These are phyloP conservation scores for Folsomia candida DNA, from an alignment of 2,888 invertebrate genomes.

Conservation along the genomic window DNA sequence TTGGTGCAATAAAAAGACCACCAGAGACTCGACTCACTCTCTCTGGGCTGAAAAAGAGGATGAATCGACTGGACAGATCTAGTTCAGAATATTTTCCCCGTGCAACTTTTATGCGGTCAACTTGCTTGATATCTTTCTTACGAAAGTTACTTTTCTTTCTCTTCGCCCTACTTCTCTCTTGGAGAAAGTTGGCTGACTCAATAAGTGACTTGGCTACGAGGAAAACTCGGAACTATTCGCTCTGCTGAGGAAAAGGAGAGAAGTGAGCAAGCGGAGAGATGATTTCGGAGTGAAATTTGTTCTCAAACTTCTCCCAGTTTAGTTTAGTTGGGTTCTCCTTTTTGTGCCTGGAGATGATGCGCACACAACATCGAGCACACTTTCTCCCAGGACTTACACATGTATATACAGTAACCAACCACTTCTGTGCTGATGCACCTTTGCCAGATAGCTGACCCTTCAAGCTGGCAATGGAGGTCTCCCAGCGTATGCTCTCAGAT, in stretches of 20 bases:
- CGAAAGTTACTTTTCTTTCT: neutral
- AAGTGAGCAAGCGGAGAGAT: neutral
- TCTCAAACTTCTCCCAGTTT: no score
- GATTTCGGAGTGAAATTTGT: constrained; percentile 1
- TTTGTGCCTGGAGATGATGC: no score
- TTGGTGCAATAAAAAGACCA: neutral
- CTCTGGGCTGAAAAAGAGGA: neutral
- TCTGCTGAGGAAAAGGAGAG: neutral
- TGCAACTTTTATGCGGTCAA: no score
- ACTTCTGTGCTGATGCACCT: no score
- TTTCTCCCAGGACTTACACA: no score
- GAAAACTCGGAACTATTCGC: constrained; percentile 2
- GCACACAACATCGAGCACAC: no score
- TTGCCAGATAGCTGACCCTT: no score
- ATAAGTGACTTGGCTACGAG: neutral
- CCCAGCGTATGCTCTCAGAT: no score
- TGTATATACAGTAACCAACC: no score
- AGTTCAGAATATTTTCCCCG: neutral
- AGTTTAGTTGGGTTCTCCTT: no score
- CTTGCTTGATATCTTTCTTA: neutral
- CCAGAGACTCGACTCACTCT: neutral
- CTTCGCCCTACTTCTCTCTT: neutral
- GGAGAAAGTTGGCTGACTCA: neutral
- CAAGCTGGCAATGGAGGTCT: no score
- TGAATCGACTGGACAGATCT: neutral